Percentiles rank a stretch among this genome's conserved stretches.
These are phyloP conservation scores for Crenichthys baileyi DNA, from an alignment of 2,797 vertebrate genomes.

Conservation along the genomic window DNA sequence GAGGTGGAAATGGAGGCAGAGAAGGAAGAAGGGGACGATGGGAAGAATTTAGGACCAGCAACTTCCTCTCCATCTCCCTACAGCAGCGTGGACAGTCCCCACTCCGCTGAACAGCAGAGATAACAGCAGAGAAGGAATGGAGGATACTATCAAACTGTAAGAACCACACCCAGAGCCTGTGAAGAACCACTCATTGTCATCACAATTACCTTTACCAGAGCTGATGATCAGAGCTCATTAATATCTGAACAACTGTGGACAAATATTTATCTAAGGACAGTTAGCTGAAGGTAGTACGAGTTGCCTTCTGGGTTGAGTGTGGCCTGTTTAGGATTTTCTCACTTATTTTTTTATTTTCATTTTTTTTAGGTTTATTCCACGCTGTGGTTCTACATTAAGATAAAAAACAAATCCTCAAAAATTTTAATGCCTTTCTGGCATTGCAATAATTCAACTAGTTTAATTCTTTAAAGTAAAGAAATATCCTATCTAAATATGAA, in stretches of 20 bases:
- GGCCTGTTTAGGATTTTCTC: background rate
- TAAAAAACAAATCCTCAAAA: background rate
- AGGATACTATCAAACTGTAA: slow-evolving; percentile 30
- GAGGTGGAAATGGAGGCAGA: slow-evolving; percentile 54
- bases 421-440: background rate
- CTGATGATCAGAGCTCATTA: slow-evolving; percentile 37
- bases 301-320: background rate
- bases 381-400: background rate
- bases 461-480: background rate
- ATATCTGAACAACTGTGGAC: slow-evolving; percentile 37
- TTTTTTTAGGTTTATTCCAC: background rate
- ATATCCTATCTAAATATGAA: background rate
- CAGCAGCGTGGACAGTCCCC: slow-evolving; percentile 67
- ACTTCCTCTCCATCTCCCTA: slow-evolving; percentile 61
- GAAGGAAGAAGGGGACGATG: slow-evolving; percentile 51
- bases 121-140: slow-evolving; percentile 48
- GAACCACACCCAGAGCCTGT: slow-evolving; percentile 22
- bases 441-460: background rate
- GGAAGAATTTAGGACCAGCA: slow-evolving; percentile 45
- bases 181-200: slow-evolving; percentile 24
- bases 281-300: background rate
- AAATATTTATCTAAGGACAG: slow-evolving; percentile 17
- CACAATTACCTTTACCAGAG: slow-evolving; percentile 22
- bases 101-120: slow-evolving; percentile 70
- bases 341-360: background rate